Evolutionary conservation across 2,797 vertebrate genomes (phyloP), one percentile per base, ranked within the genome.

Genomic region (Amphiprion clarkii): DNA sequence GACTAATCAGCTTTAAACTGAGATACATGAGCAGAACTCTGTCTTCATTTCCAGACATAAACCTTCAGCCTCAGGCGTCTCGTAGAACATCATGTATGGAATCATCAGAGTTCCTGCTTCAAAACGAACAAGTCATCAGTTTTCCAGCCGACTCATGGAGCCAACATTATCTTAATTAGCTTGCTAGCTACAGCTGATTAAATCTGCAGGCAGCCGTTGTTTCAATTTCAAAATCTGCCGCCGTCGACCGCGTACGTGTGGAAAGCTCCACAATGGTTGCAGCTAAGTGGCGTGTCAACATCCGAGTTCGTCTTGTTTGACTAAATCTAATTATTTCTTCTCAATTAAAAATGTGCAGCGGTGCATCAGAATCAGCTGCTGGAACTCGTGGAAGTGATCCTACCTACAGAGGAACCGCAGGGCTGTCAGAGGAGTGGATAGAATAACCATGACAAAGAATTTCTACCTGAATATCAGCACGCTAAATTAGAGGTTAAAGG

Each of bases 261-360:
- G 13, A 53, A 79, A 61, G 21, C 1, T 39, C 40, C 29, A 46
- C 36, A n/a, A 29, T 5, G 40, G n/a, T 25, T 29, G 48, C 48
- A 49, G 11, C 48, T 2, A 36, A 21, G 48, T 49, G 19, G 9
- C 48, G 19, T 49, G 19, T 33, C 46, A 51, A 9, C 39, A 36
- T 56, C 9, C 16, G 8, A 10, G 52, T 66, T 44, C 31, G 11
- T 57, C 66, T 52, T 29, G 14, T 70, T 62, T 21, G 69, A 49
- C 27, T 44, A 21, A 51, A 57, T 36, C 23, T 31, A 23, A 53
- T 33, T 3, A 16, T 42, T 19, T 58, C 11, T 33, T 57, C 46
- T 68, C 33, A 62, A 58, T 69, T 65, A 67, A 51, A 68, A 65
- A 54, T 49, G 44, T 60, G 61, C 61, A 71, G 57, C 66, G 10